Base-by-base conservation (phyloP, 2,888 invertebrate species). In the Eupelmus urozonus region DNA sequence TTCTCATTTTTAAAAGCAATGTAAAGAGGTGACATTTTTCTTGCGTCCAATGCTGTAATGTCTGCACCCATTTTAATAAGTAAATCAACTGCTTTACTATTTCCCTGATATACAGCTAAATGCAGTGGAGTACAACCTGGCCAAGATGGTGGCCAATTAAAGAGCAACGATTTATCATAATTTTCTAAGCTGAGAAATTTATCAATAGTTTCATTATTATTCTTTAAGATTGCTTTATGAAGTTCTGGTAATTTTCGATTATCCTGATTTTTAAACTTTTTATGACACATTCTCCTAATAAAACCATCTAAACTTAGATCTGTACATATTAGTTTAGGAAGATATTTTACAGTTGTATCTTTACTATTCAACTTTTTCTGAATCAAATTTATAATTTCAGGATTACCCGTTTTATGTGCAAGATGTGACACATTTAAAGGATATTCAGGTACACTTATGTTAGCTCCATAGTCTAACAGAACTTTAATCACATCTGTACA, bases 1-100 rank as follows among this genome's bases (percentile, higher is more conserved):
- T 72, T 51, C 18, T 63, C 51, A n/a, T 7, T 63, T 40, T 72
- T 63, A 51, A 72, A 72, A 18, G 72, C 72, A 25, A 72, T 53
- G 40, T 72, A 63, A n/a, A 72, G 49, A 0, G 53, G 53, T n/a
- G 62, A 63, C 23, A 63, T 72, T 5, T 63, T 63, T 13, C 53
- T 51, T 1, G 23, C 40, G 20, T 72, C 40, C 11, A 53, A 40
- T n/a, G 40, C 18, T 9, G 29, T 63, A 0, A 72, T 25, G 11
- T 51, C 53, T 1, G 45, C 13, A 45, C 13, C 45, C 4, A 9
- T 4, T 16, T 45, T 7, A 7, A 34, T 5, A 45, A 45, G 16
- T 13, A 13, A 13, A 9, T 2, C 16, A 45, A 45, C 45, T 13
- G 45, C 16, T 16, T 45, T 16, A 29, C n/a, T 23, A 62, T 40